Percentiles rank a stretch among this genome's conserved stretches.
These are phyloP conservation scores for Serrognathus titanus DNA, from an alignment of 2,888 invertebrate genomes.

Conservation along the genomic window DNA sequence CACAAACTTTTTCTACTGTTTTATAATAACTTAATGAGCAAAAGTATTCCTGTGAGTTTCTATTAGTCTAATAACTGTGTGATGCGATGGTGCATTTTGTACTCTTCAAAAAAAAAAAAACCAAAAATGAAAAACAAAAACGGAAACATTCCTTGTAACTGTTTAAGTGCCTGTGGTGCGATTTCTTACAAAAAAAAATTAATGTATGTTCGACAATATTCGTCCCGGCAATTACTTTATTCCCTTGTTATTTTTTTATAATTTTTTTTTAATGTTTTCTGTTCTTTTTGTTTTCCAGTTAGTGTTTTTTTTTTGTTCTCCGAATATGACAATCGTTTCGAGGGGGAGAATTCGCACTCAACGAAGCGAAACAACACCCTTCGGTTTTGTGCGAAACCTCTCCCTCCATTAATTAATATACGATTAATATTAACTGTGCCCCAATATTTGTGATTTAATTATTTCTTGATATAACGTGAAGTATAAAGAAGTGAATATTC, in stretches of 20 bases:
- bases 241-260: neutral
- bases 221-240: neutral
- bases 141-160: constrained; percentile 13
- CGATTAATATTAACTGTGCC: neutral
- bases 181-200: constrained; percentile 6
- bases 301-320: neutral
- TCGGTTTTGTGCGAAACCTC: too few relatives aligned
- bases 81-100: too few relatives aligned
- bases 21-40: too few relatives aligned
- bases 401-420: neutral
- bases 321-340: neutral
- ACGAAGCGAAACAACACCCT: too few relatives aligned
- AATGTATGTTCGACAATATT: constrained; percentile 9
- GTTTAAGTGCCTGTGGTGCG: constrained; percentile 17
- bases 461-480: constrained; percentile 31
- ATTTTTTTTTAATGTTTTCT: constrained; percentile 6
- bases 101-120: too few relatives aligned
- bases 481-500: constrained; percentile 5
- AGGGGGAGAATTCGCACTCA: too few relatives aligned
- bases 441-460: constrained; percentile 24
- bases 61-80: too few relatives aligned
- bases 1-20: too few relatives aligned
- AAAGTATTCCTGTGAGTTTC: too few relatives aligned
- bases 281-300: neutral
- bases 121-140: neutral